Conservation (phyloP, 2,113 vertebrate genomes). For the Pundamilia nyererei region DNA sequence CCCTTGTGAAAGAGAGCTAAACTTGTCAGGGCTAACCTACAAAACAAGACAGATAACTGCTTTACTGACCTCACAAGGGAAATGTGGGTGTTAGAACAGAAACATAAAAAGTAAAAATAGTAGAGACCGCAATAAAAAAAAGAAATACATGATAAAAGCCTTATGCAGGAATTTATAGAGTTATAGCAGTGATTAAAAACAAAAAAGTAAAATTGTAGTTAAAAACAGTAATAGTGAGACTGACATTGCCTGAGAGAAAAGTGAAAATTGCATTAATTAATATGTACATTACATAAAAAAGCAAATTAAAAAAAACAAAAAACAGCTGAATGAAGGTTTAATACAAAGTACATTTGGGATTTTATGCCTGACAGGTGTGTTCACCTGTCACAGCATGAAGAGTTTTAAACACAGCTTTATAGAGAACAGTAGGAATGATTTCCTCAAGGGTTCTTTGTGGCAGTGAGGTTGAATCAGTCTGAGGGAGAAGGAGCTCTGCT, state of each 20-base stretch:
- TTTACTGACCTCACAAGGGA: background rate
- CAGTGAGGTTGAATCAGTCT: background rate
- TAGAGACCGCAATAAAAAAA: background rate
- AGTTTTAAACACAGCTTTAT: background rate
- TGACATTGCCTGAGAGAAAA: background rate
- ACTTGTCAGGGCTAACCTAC: background rate
- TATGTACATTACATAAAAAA: background rate
- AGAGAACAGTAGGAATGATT: background rate
- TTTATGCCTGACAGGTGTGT: background rate
- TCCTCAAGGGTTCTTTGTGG: background rate
- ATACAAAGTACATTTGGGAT: background rate
- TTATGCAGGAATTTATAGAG: background rate
- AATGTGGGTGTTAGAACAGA: background rate
- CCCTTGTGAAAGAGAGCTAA: background rate
- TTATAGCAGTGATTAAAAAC: background rate
- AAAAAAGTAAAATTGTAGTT: background rate
- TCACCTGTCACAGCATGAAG: background rate
- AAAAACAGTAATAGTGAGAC: background rate
- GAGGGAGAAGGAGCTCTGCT: background rate
- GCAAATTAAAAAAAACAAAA: background rate
- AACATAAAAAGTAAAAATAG: background rate
- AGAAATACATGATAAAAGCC: background rate
- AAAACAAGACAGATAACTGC: background rate
- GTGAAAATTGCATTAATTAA: background rate
- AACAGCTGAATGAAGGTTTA: background rate